These are phyloP conservation scores for Rhadinocentrus ornatus DNA, from an alignment of 2,797 vertebrate genomes.

Conservation along the genomic window DNA sequence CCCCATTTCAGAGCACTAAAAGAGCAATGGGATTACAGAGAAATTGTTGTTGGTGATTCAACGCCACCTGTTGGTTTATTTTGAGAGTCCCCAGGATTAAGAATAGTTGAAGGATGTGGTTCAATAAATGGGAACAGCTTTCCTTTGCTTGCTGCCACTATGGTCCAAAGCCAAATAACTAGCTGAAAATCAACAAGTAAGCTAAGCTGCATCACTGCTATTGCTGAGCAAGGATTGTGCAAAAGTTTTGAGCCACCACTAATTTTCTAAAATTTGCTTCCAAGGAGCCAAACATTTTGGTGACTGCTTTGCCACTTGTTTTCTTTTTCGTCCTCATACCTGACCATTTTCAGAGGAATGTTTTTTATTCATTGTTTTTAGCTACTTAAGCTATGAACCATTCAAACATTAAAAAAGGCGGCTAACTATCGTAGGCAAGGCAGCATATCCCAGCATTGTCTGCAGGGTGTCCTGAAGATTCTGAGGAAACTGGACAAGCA, in stretches of 20 bases:
- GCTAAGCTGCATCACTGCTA: no score
- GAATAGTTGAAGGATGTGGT: neutral
- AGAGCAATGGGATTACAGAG: neutral
- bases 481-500: neutral
- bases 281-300: neutral
- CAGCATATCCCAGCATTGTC: no score
- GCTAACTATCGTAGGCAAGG: no score
- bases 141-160: neutral
- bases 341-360: neutral
- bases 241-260: no score
- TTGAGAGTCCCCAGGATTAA: conserved; percentile 1
- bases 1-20: neutral
- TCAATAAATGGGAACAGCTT: neutral
- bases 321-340: no score
- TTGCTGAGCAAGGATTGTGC: no score
- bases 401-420: neutral
- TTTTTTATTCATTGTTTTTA: neutral
- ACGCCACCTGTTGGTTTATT: neutral
- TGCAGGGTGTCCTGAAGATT: neutral
- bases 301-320: neutral
- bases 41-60: neutral
- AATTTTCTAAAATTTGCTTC: no score
- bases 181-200: neutral
- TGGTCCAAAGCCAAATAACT: neutral
- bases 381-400: neutral